Evolutionary conservation across 2,888 invertebrate genomes (phyloP), one percentile per base, ranked within the genome.

Genomic region (Hecatera dysodea): DNA sequence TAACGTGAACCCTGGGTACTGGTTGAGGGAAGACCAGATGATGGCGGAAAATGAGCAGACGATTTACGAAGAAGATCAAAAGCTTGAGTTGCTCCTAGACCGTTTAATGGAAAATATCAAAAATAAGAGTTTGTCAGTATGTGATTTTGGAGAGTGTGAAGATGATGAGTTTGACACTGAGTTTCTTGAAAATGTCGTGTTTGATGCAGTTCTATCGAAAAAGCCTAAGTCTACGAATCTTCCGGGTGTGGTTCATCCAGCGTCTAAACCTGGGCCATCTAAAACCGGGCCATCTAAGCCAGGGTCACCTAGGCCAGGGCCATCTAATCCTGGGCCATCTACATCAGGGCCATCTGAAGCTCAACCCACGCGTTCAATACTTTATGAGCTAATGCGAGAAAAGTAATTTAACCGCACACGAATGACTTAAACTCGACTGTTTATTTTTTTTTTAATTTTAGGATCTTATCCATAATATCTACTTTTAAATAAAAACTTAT

Each of bases 71-170:
- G 68, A 65, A 15, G 88, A 88, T 46, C 75, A 68, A 12, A 71
- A 80, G 39, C 63, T 87, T 1, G 89, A 88, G 62, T 24, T 57
- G 29, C n/a, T 83, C 0, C 46, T 86, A 1, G 89, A 88, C 39
- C 53, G 36, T 6, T 48, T 88, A 27, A 52, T 74, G 60, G 56
- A 67, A 15, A 60, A 57, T n/a, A 27, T 73, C 1, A 36, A 55
- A 3, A 39, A 17, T 48, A 24, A 55, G 8, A 44, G 9, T 57
- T 52, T 82, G 6, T n/a, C 19, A 42, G 24, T 11, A 48, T 22
- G 27, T 22, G 76, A 75, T 70, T 67, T 79, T 6, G 11, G 8
- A 8, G 59, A 56, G 0, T 75, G 59, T 33, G 80, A 80, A n/a
- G 7, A 1, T 19, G 24, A 63, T 22, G 52, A 46, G 11, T 29